Conservation (phyloP, 1,140 invertebrate species). For the Cydia fagiglandana region DNA sequence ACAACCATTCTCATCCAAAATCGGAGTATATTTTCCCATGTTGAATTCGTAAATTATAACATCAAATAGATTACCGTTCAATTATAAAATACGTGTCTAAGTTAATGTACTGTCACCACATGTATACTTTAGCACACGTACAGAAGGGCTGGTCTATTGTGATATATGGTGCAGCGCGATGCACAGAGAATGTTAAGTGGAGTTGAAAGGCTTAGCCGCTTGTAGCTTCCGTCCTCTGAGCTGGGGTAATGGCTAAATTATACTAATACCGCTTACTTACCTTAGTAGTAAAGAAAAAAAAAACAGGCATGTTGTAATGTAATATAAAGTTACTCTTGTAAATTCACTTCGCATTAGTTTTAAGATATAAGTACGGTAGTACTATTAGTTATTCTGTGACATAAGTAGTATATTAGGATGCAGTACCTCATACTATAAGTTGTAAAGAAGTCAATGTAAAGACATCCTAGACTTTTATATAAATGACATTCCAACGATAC, state of each 20-base stretch:
- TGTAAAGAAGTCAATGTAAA: no score
- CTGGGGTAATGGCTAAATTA: slow-evolving; percentile 5
- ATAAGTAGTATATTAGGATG: no score
- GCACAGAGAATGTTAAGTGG: slow-evolving; percentile 15
- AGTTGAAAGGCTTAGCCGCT: slow-evolving; percentile 24
- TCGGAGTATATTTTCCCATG: no score
- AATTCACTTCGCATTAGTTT: no score
- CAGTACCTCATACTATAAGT: no score
- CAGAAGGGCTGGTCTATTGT: slow-evolving; percentile 5
- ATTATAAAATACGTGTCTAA: background rate
- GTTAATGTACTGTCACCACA: background rate
- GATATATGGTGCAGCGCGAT: background rate
- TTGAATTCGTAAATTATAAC: background rate
- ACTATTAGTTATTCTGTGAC: no score
- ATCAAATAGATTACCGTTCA: background rate
- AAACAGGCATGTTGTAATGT: background rate
- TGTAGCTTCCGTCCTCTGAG: background rate
- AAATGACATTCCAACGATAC: no score
- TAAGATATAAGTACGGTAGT: no score
- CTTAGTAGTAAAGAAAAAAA: slow-evolving; percentile 7
- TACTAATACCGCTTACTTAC: slow-evolving; percentile 14
- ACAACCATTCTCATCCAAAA: no score
- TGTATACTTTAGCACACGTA: slow-evolving; percentile 18
- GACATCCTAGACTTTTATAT: no score
- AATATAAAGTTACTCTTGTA: no score